Evolutionary conservation across 2,797 vertebrate genomes (phyloP), one percentile per base, ranked within the genome.

Genomic region (Podarcis lilfordi): DNA sequence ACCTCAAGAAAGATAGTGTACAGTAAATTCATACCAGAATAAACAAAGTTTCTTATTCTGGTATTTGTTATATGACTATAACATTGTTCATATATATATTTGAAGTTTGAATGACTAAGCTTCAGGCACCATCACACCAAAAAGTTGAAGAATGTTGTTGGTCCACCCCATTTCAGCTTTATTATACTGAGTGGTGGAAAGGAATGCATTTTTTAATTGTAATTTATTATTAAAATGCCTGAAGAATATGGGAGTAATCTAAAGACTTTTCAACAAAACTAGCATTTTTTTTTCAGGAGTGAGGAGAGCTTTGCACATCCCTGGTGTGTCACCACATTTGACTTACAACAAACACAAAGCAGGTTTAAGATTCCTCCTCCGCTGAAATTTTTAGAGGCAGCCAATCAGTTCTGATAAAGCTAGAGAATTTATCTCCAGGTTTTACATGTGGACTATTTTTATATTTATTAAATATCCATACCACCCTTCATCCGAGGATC

Each of bases 1-100:
- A 74, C 40, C 83, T 4, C 80, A 88, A 55, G 3, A 59, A 29
- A 89, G 86, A 64, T 86, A 79, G 8, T 89, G 17, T 25, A 61
- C 43, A 71, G 68, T 37, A 87, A 84, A 3, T 84, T 40, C 59
- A 80, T 85, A 17, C 78, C 79, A 89, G n/a, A 35, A 10, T 64
- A 69, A 25, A 0, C 37, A 32, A 92, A 2, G 3, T 37, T 40
- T 78, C 27, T 13, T 21, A 35, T 43, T 43, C 50, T 25, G 37
- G 6, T 59, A 81, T 43, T n/a, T 72, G 55, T 45, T 84, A 55
- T 69, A 17, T 11, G 55, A 78, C 45, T 50, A 68, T 45, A 8
- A 45, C 45, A 27, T 19, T 43, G 17, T 27, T 25, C 61, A 10
- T 19, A n/a, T 78, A 50, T 40, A 35, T 59, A 35, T 23, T 0